Evolutionary conservation across 1,140 invertebrate species (phyloP), one percentile per base, ranked within the genome.

Genomic region (Octopus sinensis): DNA sequence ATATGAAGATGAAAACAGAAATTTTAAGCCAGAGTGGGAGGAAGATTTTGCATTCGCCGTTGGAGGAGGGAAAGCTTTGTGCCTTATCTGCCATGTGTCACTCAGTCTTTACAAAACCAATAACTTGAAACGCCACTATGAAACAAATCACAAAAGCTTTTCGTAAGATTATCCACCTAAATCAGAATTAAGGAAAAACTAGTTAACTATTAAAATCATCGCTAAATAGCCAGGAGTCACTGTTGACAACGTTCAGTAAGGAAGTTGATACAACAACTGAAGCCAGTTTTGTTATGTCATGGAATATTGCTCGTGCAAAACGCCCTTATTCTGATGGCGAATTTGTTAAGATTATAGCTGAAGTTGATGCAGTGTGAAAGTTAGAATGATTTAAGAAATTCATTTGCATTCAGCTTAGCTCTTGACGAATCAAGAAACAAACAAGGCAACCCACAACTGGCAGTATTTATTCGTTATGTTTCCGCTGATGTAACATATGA

Each of bases 401-500:
- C n/a, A 1, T 3, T n/a, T 13, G n/a, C n/a, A 68, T 12, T 68
- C 62, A 3, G 62, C 62, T 68, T 68, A 68, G 62, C 62, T 13
- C 62, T 68, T 68, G 62, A 68, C n/a, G 62, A 68, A n/a, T 3
- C 62, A 12, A 68, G 1, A 68, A n/a, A 68, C 62, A 68, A 1
- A 13, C 62, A 68, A 68, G 62, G 3, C 62, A 68, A 68, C 10
- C 62, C n/a, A 13, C 62, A 68, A 68, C 62, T 68, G n/a, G 62
- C 62, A 68, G n/a, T 68, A 43, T 68, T 68, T 68, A 13, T 68
- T 68, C n/a, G 62, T n/a, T 68, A 68, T 68, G n/a, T 68, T 68
- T 68, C 3, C 10, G 1, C n/a, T 12, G n/a, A 68, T 68, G n/a
- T 68, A n/a, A 68, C n/a, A 13, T n/a, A n/a, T 43, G 30, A 43